These are phyloP conservation scores for Calycopis cecrops DNA, from an alignment of 1,140 invertebrate species.

Conservation along the genomic window DNA sequence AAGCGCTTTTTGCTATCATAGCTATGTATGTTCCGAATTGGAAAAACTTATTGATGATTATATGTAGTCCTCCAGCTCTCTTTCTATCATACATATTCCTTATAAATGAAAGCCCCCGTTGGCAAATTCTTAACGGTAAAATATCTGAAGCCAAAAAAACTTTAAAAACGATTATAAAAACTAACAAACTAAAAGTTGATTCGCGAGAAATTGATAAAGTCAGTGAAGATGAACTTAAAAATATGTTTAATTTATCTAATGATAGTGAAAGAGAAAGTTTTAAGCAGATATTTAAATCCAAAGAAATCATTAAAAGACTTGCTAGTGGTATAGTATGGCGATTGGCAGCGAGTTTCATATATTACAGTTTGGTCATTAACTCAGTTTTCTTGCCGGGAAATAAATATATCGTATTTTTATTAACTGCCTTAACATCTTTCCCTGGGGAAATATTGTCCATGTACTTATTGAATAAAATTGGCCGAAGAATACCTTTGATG, in stretches of 20 bases:
- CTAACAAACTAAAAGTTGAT: constrained; percentile 73
- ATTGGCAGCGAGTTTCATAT: constrained; percentile 81
- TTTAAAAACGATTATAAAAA: constrained; percentile 75
- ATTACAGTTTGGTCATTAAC: constrained; percentile 87
- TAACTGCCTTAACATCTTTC: constrained; percentile 79
- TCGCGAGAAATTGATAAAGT: constrained; percentile 30
- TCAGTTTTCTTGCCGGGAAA: constrained; percentile 82
- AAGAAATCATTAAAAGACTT: constrained; percentile 41
- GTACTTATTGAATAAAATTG: constrained; percentile 76
- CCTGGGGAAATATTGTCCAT: constrained; percentile 80
- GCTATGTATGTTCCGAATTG: constrained; percentile 78
- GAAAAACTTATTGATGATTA: constrained; percentile 79
- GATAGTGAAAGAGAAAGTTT: constrained; percentile 32
- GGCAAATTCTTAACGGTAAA: constrained; percentile 84
- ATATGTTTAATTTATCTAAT: constrained; percentile 34
- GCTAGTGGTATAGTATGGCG: constrained; percentile 72
- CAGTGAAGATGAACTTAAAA: constrained; percentile 33
- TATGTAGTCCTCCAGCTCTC: constrained; percentile 79
- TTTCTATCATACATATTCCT: constrained; percentile 77
- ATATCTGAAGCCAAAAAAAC: constrained; percentile 77
- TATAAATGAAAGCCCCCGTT: constrained; percentile 80
- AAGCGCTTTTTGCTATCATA: constrained; percentile 45
- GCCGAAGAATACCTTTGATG: constrained; percentile 76
- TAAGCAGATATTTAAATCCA: constrained; percentile 35
- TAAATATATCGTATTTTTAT: constrained; percentile 80